phyloP scores from a whole-genome alignment of 1,140 invertebrate species.

The Steinernema khuongi region DNA sequence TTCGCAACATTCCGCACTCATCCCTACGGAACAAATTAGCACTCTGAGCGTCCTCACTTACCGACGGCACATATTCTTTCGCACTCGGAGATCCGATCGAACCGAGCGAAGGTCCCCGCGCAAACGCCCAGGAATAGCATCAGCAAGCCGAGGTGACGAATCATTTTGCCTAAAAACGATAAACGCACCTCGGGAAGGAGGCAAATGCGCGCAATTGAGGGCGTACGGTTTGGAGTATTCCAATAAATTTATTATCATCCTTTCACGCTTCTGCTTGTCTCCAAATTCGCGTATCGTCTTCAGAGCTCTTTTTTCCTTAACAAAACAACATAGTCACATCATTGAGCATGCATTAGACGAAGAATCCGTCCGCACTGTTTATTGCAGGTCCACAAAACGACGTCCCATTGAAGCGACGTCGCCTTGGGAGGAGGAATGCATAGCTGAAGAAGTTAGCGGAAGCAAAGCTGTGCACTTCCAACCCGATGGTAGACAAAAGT shows the following conservation, averaged over 20 bases:
- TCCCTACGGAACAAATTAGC: background rate
- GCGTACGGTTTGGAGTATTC: background rate
- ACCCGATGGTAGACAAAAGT: too few relatives aligned
- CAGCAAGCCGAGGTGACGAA: background rate
- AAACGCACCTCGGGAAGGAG: background rate
- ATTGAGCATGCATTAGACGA: conserved; percentile 2
- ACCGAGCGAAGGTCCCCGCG: background rate
- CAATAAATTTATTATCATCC: conserved; percentile 6
- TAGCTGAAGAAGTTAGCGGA: background rate
- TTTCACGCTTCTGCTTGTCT: background rate
- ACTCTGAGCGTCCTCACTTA: too few relatives aligned
- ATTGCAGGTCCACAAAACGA: background rate
- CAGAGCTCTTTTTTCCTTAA: background rate
- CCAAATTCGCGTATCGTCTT: background rate
- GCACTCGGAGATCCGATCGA: background rate
- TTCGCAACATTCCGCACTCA: background rate
- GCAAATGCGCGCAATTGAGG: background rate
- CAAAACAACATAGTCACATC: conserved; percentile 10
- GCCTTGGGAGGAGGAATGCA: background rate
- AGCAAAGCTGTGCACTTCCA: too few relatives aligned
- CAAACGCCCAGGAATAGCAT: background rate
- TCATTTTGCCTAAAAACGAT: background rate
- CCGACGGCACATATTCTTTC: background rate
- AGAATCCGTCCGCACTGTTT: background rate
- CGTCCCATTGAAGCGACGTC: background rate